Evolutionary conservation across 2,888 invertebrate species (phyloP), one percentile per base, ranked within the genome.

Genomic region (Lepas anatifera): DNA sequence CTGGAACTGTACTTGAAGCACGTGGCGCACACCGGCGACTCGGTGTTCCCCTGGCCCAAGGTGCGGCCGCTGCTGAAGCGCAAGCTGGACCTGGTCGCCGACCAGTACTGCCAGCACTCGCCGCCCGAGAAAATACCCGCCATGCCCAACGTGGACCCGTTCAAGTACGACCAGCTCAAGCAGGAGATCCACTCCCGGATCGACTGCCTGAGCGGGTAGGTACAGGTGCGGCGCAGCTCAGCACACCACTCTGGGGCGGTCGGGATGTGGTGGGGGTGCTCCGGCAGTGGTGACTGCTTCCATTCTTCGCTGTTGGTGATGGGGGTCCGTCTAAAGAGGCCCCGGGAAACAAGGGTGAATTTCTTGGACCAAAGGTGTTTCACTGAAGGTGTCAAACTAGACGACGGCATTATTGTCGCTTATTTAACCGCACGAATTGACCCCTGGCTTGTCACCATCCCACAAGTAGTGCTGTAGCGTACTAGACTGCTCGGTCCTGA

Each of bases 11-110:
- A 94, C 79, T 84, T 96, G 75, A 85, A 86, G 75, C 90, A 89
- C 83, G 92, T 96, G 75, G 95, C 95, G 8, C 90, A 90, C 81
- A 95, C 94, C 77, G 95, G 96, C 74, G 93, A 95, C 82, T 92
- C 93, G 48, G 87, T 95, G 74, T 95, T 92, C 79, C 92, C 93
- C 77, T 96, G 95, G 95, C 83, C 89, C 64, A 84, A 89, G 74
- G 86, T 95, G 68, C 93, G 93, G 81, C 87, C 88, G 78, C 85
- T 96, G 75, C 91, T 95, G 79, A 87, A 90, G 74, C 89, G 91
- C 78, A 95, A 95, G 80, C 83, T 95, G 58, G 84, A 92, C 52
- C 86, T 86, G 76, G 94, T 95, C 63, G 90, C 95, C 76, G 89
- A 35, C n/a, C 10, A 46, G 46, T 27, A 18, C 50, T 88, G 90